phyloP scores from a whole-genome alignment of 2,888 invertebrate genomes.

The Trissoscelio sp. region DNA sequence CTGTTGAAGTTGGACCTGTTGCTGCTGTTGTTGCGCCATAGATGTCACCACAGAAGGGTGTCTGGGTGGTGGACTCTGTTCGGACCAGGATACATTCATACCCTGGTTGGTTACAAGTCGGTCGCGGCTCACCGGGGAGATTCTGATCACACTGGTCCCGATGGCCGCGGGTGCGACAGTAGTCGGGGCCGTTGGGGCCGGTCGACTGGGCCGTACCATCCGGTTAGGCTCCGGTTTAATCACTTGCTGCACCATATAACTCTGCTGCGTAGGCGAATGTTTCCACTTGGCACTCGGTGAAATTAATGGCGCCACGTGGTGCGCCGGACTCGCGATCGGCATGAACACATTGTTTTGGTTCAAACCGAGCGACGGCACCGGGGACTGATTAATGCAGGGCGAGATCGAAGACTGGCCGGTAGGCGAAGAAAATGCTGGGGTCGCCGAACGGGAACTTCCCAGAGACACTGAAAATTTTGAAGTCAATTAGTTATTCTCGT shows the following conservation, averaged over 20 bases:
- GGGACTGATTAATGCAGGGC: conserved; percentile 88
- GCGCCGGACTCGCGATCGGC: conserved; percentile 91
- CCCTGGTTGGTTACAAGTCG: conserved; percentile 74
- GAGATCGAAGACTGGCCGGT: conserved; percentile 88
- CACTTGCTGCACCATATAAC: conserved; percentile 82
- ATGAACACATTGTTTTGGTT: conserved; percentile 94
- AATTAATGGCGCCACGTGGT: conserved; percentile 83
- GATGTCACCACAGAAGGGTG: conserved; percentile 82
- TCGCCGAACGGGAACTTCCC: conserved; percentile 96
- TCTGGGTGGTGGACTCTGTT: conserved; percentile 79
- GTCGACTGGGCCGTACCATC: conserved; percentile 86
- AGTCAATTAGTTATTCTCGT: not conserved
- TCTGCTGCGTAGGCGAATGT: conserved; percentile 83
- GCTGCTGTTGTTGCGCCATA: conserved; percentile 80
- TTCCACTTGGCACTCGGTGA: conserved; percentile 82
- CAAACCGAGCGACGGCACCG: conserved; percentile 87
- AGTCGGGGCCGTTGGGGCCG: conserved; percentile 82
- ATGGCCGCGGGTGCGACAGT: conserved; percentile 77
- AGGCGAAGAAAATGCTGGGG: conserved; percentile 94
- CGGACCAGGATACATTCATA: conserved; percentile 77
- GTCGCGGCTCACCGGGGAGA: conserved; percentile 88
- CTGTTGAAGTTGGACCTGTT: conserved; percentile 78
- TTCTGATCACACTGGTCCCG: conserved; percentile 92
- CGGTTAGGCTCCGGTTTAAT: conserved; percentile 87
- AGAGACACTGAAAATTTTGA: conserved; percentile 90